Base-by-base conservation (phyloP, 2,113 vertebrate genomes). In the Neofelis nebulosa region DNA sequence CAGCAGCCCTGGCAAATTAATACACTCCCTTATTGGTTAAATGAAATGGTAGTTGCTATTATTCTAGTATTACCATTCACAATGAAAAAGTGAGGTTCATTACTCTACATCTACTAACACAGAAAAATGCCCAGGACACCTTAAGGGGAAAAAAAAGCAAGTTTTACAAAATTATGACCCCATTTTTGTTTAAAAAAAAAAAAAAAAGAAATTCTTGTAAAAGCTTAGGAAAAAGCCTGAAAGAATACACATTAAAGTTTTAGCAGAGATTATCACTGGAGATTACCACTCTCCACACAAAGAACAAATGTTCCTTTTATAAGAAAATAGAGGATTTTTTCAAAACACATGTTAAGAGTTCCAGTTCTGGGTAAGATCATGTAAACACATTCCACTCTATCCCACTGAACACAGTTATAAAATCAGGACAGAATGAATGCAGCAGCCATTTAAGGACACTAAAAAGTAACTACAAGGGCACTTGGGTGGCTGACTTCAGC, bases 261-360 rank as follows among this genome's bases (percentile, higher is more conserved):
- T 76, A 93, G 57, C 52, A 80, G 52, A 80, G 31, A 52, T 91
- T 79, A 84, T 83, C 61, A 48, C 45, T 38, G 36, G 45, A 95
- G 96, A 96, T 80, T 94, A 91, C 14, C 89, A 81, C 41, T 31
- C 41, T 92, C 71, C 11, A 81, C 33, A 45, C 15, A 80, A 81
- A 79, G n/a, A 91, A 55, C 3, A 52, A 66, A 92, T 21, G 89
- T 25, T 36, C 41, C 69, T 85, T 71, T 65, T 41, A 68, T 65
- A 36, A 27, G 41, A 82, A 82, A 79, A 48, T 61, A 38, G 16
- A 19, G 57, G 31, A 81, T 81, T 71, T 50, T 8, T 2, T 68
- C 36, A 91, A 81, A 89, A 71, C 18, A 16, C 8, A 7, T 15
- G 27, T 57, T 12, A 38, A 82, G 11, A 38, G 31, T 57, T 86